Evolutionary conservation across 2,797 vertebrate species (phyloP), one percentile per base, ranked within the genome.

Genomic region (Lacerta agilis): DNA sequence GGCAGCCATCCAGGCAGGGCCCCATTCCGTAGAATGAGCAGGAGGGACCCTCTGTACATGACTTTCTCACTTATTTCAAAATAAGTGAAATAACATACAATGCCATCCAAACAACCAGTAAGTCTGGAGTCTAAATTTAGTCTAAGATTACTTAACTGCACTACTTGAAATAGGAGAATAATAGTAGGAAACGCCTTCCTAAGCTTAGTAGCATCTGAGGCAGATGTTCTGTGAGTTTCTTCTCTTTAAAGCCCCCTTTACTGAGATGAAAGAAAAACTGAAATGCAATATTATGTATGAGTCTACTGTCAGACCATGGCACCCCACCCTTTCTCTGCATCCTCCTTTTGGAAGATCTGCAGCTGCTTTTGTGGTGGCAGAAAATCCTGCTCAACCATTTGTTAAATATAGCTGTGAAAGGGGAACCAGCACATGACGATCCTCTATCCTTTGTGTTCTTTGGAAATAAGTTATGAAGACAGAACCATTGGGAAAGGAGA

Each of bases 151-250:
- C 58, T 61, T 61, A 20, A 61, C 58, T 20, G 58, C 18, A 61
- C 58, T 20, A 20, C 58, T 61, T 61, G 18, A 61, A 61, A 61
- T 5, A 20, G 58, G 58, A 61, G 18, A 20, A 61, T 61, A 61
- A 79, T 92, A 89, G 88, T 87, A 55, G 75, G 76, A 94, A 93
- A 90, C 91, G 89, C 91, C 88, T 96, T 92, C 73, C 92, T 89
- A 82, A 90, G 85, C 58, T 64, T 76, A 2, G 86, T 87, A 85
- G 79, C 90, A 92, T 69, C 87, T 83, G 80, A 73, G 92, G 80
- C 88, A 80, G 86, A 86, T 76, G 79, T 79, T 89, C 87, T 85
- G 75, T 43, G 88, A 83, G 83, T 20, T 93, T 41, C 79, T 11
- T 0, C 2, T 82, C 87, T 86, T 88, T 77, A 73, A 41, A 90